phyloP scores from a whole-genome alignment of 2,113 vertebrate genomes.

The Chaenogobius annularis region DNA sequence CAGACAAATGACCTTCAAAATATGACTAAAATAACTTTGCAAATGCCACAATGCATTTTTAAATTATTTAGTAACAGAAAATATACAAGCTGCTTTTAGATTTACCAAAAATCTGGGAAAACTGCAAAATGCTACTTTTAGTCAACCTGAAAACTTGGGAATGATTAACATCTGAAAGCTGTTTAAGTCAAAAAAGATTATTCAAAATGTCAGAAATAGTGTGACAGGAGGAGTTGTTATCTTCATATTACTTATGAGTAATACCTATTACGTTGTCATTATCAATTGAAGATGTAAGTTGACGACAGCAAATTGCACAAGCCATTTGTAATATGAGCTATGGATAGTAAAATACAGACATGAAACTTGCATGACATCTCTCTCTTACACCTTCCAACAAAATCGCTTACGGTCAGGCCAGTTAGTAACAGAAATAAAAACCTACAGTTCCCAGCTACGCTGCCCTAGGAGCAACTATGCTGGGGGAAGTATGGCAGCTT shows the following conservation, averaged over 20 bases:
- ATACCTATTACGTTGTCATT: background rate
- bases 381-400: background rate
- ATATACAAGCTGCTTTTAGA: background rate
- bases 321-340: background rate
- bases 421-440: no score
- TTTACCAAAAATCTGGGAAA: background rate
- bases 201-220: background rate
- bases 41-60: background rate
- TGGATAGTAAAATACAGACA: background rate
- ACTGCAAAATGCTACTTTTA: background rate
- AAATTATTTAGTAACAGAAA: background rate
- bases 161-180: background rate
- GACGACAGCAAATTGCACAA: background rate
- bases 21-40: background rate
- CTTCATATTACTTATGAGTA: background rate
- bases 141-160: background rate
- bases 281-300: constrained; percentile 2
- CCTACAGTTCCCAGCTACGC: no score
- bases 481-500: no score
- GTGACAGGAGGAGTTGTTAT: background rate
- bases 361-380: background rate
- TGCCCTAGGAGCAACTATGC: no score
- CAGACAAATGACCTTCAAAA: background rate
- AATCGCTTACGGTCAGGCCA: no score
- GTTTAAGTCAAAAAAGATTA: background rate